These are phyloP conservation scores for Eunapius fragilis DNA, from an alignment of 37 sponge, comb jelly and placozoan species.

Conservation along the genomic window DNA sequence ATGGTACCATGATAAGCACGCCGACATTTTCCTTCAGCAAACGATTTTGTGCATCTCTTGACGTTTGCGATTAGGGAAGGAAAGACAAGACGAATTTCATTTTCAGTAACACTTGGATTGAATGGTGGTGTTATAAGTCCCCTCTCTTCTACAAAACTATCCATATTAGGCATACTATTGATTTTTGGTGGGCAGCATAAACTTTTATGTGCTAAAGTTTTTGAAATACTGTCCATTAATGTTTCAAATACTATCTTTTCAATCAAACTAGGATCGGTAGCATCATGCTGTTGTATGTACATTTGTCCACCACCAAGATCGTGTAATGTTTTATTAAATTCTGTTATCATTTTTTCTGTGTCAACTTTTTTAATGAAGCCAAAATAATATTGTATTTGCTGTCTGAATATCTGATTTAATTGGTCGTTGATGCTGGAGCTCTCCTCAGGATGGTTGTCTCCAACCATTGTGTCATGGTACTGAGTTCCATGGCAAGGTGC, in stretches of 20 bases:
- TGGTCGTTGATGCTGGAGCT: conserved; percentile 11
- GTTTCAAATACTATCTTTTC: conserved; percentile 1
- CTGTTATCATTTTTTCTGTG: conserved; percentile 35
- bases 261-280: conserved; percentile 1
- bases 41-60: conserved; percentile 1
- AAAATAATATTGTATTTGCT: conserved; percentile 32
- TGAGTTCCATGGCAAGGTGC: conserved; percentile 30
- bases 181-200: neutral
- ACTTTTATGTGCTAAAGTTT: neutral
- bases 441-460: conserved; percentile 20
- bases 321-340: conserved; percentile 11
- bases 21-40: conserved; percentile 20
- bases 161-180: conserved; percentile 2
- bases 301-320: neutral
- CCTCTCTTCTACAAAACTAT: neutral
- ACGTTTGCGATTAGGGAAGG: neutral
- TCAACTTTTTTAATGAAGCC: conserved; percentile 14
- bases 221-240: neutral
- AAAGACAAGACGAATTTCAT: conserved; percentile 4
- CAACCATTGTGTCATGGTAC: neutral
- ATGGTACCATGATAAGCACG: conserved; percentile 18
- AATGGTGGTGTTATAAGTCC: conserved; percentile 18
- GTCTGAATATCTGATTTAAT: conserved; percentile 2
- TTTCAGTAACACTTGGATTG: neutral
- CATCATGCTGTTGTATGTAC: neutral